Conservation (phyloP, 2,113 vertebrate species). For the Thymallus thymallus region DNA sequence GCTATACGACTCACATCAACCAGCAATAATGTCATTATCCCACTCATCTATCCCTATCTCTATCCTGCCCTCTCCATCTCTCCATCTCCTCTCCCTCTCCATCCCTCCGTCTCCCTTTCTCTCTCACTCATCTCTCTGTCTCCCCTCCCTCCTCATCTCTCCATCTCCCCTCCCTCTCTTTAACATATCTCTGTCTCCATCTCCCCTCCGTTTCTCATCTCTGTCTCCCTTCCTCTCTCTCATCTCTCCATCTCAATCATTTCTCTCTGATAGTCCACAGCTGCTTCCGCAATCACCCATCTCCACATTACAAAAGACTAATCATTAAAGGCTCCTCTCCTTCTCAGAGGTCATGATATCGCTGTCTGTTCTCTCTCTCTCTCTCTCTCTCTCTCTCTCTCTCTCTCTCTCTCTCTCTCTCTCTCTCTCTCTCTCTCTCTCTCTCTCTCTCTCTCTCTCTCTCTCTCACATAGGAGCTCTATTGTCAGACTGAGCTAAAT, state of each 20-base stretch:
- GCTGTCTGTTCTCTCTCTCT: constrained; percentile 24
- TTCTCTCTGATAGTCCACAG: constrained; percentile 21
- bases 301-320: constrained; percentile 55
- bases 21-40: constrained; percentile 67
- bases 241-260: constrained; percentile 43
- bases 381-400: too few relatives aligned
- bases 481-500: constrained; percentile 66
- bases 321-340: constrained; percentile 56
- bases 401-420: too few relatives aligned
- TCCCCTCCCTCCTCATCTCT: constrained; percentile 25
- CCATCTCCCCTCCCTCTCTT: constrained; percentile 11
- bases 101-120: constrained; percentile 23
- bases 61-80: too few relatives aligned
- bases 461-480: constrained; percentile 17
- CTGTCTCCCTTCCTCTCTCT: constrained; percentile 2
- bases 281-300: constrained; percentile 52
- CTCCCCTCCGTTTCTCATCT: constrained; percentile 7
- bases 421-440: too few relatives aligned
- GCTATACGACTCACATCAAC: constrained; percentile 59
- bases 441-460: not conserved
- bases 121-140: constrained; percentile 35
- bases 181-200: not conserved
- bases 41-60: constrained; percentile 42
- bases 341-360: constrained; percentile 58
- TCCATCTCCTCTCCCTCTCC: too few relatives aligned